A percentile compares a stretch with the other conserved stretches of the same genome.
phyloP scores from a whole-genome alignment of 2,113 vertebrate genomes.

The Vimba vimba region DNA sequence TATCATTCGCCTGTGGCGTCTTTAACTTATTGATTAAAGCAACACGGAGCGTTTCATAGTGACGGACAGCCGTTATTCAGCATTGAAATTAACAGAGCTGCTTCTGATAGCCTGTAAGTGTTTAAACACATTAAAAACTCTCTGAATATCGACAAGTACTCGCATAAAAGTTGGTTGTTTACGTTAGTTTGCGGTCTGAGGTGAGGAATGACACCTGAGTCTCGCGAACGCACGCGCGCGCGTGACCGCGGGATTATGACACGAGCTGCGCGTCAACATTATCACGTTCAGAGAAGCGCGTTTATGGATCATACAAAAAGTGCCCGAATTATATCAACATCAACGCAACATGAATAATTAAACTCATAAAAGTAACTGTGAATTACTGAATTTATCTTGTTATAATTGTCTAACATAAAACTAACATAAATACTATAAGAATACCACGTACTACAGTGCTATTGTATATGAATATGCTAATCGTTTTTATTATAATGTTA shows the following conservation, averaged over 20 bases:
- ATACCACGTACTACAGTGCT: not conserved
- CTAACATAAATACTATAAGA: not conserved
- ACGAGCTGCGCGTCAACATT: not conserved
- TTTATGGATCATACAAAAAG: not conserved
- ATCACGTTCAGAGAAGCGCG: not conserved
- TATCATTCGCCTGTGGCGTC: not conserved
- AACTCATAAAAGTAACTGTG: not conserved
- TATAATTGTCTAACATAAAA: not conserved
- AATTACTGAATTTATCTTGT: not conserved
- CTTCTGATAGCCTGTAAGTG: not conserved
- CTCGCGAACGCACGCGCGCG: not conserved
- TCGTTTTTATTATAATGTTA: not conserved
- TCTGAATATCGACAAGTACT: not conserved
- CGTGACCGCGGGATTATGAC: not conserved
- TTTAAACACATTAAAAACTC: not conserved
- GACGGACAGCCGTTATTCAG: not conserved
- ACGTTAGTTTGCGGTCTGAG: not conserved
- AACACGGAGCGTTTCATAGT: not conserved
- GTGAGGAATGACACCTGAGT: constrained; percentile 4
- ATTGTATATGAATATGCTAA: not conserved
- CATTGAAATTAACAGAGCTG: not conserved
- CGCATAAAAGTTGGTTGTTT: not conserved
- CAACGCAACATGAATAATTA: not conserved
- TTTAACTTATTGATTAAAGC: not conserved
- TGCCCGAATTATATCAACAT: not conserved